A percentile compares a stretch with the other conserved stretches of the same genome.
phyloP scores from a whole-genome alignment of 2,797 vertebrate genomes.

The Percopsis omiscomaycus region DNA sequence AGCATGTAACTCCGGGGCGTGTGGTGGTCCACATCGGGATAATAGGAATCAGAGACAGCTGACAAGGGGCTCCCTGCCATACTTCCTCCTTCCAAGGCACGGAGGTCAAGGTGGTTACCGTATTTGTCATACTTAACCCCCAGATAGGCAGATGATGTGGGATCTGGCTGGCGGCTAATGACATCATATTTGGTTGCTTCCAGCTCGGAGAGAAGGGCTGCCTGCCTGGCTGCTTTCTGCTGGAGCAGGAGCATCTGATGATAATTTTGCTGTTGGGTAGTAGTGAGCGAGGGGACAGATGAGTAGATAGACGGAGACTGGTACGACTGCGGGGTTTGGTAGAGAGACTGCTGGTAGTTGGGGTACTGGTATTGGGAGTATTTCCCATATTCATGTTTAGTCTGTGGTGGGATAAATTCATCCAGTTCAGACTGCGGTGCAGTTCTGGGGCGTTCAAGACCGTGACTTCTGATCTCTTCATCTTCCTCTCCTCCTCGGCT shows the following conservation, averaged over 20 bases:
- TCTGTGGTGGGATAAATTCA: constrained; percentile 92
- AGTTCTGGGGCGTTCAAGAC: constrained; percentile 91
- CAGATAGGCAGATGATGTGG: constrained; percentile 80
- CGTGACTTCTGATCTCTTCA: constrained; percentile 77
- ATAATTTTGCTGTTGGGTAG: constrained; percentile 87
- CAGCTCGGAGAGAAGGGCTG: constrained; percentile 87
- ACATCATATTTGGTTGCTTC: constrained; percentile 93
- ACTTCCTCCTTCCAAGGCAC: constrained; percentile 89
- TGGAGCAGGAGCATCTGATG: constrained; percentile 93
- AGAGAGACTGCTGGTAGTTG: constrained; percentile 88
- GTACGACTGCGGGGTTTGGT: constrained; percentile 89
- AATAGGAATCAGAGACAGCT: constrained; percentile 93
- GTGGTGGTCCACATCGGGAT: constrained; percentile 91
- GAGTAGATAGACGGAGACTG: constrained; percentile 96
- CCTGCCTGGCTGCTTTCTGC: constrained; percentile 91
- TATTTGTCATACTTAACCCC: constrained; percentile 88
- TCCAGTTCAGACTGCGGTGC: constrained; percentile 93
- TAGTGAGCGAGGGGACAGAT: constrained; percentile 91
- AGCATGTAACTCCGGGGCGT: constrained; percentile 91
- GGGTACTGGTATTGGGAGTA: constrained; percentile 89
- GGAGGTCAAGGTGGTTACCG: constrained; percentile 89
- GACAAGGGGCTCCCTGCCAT: constrained; percentile 94
- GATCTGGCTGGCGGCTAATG: constrained; percentile 90
- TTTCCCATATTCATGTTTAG: constrained; percentile 90
- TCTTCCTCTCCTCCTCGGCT: constrained; percentile 74